These are phyloP conservation scores for Drosophila gaucha DNA, from an alignment of 2,888 invertebrate species.

Conservation along the genomic window DNA sequence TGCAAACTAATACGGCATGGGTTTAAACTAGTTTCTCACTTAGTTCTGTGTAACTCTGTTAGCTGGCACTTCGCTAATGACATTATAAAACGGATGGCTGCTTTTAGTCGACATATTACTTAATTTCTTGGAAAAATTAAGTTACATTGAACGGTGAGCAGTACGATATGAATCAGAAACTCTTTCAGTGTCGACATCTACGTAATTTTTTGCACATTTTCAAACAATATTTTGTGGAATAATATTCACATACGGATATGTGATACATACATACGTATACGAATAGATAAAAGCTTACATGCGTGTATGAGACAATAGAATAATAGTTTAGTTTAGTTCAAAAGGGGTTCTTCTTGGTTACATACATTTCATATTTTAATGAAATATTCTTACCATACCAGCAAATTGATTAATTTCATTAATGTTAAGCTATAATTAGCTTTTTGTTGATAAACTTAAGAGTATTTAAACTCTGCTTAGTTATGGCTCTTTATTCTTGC, in stretches of 20 bases:
- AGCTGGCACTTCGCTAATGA: slow-evolving; percentile 6
- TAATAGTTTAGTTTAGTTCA: too few relatives aligned
- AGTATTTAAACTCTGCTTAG: slow-evolving; percentile 4
- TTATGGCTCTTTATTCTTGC: background rate
- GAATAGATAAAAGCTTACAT: too few relatives aligned
- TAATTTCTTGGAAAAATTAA: background rate
- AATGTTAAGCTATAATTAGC: background rate
- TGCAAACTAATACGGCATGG: background rate
- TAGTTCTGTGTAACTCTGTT: slow-evolving; percentile 28
- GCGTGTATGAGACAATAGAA: too few relatives aligned
- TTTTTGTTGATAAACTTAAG: background rate
- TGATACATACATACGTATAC: too few relatives aligned
- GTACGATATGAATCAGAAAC: too few relatives aligned
- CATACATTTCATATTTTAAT: too few relatives aligned
- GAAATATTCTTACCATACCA: too few relatives aligned
- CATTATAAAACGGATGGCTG: slow-evolving; percentile 5
- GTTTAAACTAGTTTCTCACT: background rate
- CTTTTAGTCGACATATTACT: slow-evolving; percentile 2
- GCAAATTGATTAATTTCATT: background rate
- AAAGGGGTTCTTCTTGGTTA: too few relatives aligned
- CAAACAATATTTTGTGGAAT: too few relatives aligned
- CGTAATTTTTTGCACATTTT: background rate
- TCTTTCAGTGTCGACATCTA: background rate
- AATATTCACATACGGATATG: too few relatives aligned
- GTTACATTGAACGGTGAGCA: background rate